A percentile compares a stretch with the other conserved stretches of the same genome.
phyloP scores from a whole-genome alignment of 2,113 vertebrate species.

The Albula goreensis region DNA sequence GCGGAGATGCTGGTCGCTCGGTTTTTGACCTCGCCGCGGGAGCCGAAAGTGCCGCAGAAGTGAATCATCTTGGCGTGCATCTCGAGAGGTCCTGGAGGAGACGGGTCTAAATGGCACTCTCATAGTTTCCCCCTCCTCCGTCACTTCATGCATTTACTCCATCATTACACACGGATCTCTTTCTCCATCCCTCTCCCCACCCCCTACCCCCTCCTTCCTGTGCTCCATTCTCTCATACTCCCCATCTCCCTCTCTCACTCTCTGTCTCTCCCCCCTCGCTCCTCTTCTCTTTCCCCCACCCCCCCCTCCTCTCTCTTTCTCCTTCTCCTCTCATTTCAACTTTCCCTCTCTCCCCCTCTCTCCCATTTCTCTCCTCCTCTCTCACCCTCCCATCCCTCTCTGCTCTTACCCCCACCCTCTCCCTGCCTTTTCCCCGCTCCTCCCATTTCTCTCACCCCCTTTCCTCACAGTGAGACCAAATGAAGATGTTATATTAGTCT shows the following conservation, averaged over 20 bases:
- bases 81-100: not conserved
- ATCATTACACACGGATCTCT: no score
- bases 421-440: no score
- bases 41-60: not conserved
- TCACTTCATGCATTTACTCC: no score
- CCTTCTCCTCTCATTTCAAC: not conserved
- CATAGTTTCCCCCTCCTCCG: no score
- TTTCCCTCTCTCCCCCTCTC: no score
- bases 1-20: no score
- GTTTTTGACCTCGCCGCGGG: not conserved
- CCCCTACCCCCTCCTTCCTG: constrained; percentile 12
- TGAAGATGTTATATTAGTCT: constrained; percentile 50
- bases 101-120: not conserved
- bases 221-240: not conserved
- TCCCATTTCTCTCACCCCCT: no score
- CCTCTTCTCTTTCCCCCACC: not conserved
- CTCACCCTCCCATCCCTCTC: no score
- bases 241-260: not conserved
- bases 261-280: constrained; percentile 23
- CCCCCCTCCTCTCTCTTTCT: constrained; percentile 34
- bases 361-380: no score
- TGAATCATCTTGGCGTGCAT: not conserved
- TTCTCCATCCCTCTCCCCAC: not conserved
- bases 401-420: no score
- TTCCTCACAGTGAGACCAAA: constrained; percentile 18